Conservation (phyloP, 2,797 vertebrate species). For the Eupleurogrammus muticus region DNA sequence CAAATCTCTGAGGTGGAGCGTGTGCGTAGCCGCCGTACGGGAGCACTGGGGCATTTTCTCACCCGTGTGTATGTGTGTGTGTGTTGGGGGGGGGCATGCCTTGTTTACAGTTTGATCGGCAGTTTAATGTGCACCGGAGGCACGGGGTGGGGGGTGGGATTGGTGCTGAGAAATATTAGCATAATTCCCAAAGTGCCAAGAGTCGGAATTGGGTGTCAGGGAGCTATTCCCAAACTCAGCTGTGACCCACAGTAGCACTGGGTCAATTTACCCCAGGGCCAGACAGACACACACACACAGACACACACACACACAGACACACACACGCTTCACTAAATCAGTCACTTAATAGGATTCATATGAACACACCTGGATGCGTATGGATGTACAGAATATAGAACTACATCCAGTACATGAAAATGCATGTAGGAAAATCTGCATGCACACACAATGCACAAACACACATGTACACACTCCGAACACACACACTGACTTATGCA, state of each 20-base stretch:
- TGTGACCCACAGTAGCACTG: constrained; percentile 80
- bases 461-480: not conserved
- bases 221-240: constrained; percentile 84
- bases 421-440: not conserved
- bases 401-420: not conserved
- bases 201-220: constrained; percentile 75
- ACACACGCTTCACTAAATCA: too few species aligned
- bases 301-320: not conserved
- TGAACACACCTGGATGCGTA: not conserved
- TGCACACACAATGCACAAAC: not conserved
- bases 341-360: constrained; percentile 6
- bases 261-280: constrained; percentile 75
- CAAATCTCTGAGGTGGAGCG: constrained; percentile 49
- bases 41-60: constrained; percentile 37
- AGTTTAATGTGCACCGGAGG: constrained; percentile 77
- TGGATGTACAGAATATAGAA: not conserved
- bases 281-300: constrained; percentile 49
- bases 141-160: constrained; percentile 67
- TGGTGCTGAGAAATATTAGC: constrained; percentile 78
- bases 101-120: constrained; percentile 83
- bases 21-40: constrained; percentile 17
- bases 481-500: constrained; percentile 12
- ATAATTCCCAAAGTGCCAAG: constrained; percentile 82
- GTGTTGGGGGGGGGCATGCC: constrained; percentile 47
- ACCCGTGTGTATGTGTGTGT: constrained; percentile 48